A percentile compares a stretch with the other conserved stretches of the same genome.
Conservation (phyloP, 2,797 vertebrate genomes). For the Enteromius thamalakanensis region DNA sequence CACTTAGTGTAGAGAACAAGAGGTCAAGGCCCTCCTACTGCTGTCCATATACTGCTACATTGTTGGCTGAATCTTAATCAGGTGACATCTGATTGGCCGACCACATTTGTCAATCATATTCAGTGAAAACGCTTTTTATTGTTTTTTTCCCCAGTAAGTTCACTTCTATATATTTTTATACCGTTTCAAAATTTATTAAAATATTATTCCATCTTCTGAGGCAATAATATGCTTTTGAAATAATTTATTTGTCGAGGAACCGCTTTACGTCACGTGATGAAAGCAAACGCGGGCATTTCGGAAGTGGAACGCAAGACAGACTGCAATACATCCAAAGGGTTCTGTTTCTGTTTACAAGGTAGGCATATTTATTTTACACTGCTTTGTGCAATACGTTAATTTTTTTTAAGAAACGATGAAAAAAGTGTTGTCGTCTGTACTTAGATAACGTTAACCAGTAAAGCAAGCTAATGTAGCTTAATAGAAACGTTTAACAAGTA, state of each 20-base stretch:
- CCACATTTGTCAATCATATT: neutral
- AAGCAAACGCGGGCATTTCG: slow-evolving; percentile 35
- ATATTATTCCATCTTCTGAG: neutral
- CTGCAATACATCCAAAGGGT: too few relatives aligned
- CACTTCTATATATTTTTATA: neutral
- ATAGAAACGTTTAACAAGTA: neutral
- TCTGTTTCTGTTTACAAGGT: neutral
- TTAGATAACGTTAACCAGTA: too few relatives aligned
- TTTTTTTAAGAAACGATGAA: neutral
- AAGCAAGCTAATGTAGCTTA: neutral
- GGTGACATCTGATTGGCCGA: slow-evolving; percentile 32
- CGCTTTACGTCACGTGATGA: neutral
- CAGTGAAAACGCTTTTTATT: neutral
- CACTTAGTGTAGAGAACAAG: neutral
- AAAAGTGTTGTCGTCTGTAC: neutral
- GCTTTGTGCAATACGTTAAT: neutral
- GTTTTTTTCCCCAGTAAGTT: neutral
- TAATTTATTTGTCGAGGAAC: neutral
- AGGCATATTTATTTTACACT: neutral
- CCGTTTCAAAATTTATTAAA: neutral
- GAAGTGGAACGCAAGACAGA: neutral
- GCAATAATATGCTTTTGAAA: neutral
- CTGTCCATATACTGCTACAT: neutral
- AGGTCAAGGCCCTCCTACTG: neutral
- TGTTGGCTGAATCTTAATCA: neutral